These are phyloP conservation scores for Myiozetetes cayanensis DNA, from an alignment of 2,113 vertebrate species.

Conservation along the genomic window DNA sequence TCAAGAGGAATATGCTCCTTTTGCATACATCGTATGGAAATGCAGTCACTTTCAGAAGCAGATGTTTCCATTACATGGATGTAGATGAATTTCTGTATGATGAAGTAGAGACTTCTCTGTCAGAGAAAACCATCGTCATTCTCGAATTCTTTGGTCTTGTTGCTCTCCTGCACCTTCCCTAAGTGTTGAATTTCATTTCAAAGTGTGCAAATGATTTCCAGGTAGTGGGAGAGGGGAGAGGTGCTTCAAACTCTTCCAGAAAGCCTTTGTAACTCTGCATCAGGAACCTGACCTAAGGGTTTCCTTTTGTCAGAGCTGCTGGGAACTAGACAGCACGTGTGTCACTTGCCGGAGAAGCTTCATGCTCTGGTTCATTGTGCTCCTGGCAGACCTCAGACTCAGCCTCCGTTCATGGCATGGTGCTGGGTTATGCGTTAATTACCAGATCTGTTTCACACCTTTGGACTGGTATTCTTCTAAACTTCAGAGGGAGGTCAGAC, in stretches of 20 bases:
- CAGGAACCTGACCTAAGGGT: background rate
- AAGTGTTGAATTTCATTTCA: background rate
- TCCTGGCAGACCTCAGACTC: background rate
- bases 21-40: background rate
- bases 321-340: accelerated
- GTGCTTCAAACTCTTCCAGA: background rate
- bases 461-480: background rate
- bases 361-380: accelerated
- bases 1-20: background rate
- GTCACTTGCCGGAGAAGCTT: background rate
- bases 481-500: background rate
- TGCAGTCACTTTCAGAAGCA: conserved; percentile 4
- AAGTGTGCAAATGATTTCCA: background rate
- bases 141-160: background rate
- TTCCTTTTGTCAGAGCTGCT: background rate
- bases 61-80: background rate
- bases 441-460: background rate
- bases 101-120: background rate
- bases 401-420: accelerated
- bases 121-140: background rate
- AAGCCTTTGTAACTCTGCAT: background rate
- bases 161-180: background rate
- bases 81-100: accelerated
- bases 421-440: no score
- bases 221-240: background rate